Base-by-base conservation (phyloP, 2,113 vertebrate species). In the Struthio camelus region DNA sequence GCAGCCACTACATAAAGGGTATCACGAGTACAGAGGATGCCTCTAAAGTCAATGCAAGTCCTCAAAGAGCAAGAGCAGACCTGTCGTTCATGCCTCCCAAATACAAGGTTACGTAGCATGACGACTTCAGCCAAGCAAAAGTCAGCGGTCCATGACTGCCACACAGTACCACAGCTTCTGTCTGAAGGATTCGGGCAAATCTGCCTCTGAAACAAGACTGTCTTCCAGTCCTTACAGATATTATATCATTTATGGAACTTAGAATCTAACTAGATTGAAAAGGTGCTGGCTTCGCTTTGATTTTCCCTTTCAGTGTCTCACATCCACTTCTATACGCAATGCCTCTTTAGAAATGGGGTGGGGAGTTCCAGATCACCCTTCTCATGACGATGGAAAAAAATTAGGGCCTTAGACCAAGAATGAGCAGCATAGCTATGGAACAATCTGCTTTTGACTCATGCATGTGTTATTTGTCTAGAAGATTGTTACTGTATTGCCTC, bases 71-170 rank as follows among this genome's bases (percentile, higher is more conserved):
- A 19, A n/a, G 62, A 79, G 61, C 76, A 8, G 6, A 34, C 27
- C 24, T 30, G 66, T 58, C 27, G 34, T 4, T 85, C 40, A 56
- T 53, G 46, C 54, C n/a, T 48, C 66, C 75, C 1, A 22, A 50
- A 11, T 9, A 23, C 14, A 11, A 9, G 10, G 23, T 10, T 76
- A 30, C 0, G 1, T 30, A 27, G 61, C 62, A n/a, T 0, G 0
- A 38, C 36, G 30, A 5, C 24, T 15, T 5, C 46, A 11, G 27
- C 6, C 0, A 2, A 72, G 77, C 58, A 6, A 1, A 36, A 50
- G n/a, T 27, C 32, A 9, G 1, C 16, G 5, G 40, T 7, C 44
- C 4, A 0, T 9, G 30, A 20, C 38, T n/a, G 72, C 54, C 36
- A 12, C 32, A n/a, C 9, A 20, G 69, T 16, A 30, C 65, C 11